A percentile compares a stretch with the other conserved stretches of the same genome.
Conservation (phyloP, 1,140 invertebrate species). For the Littorina saxatilis region DNA sequence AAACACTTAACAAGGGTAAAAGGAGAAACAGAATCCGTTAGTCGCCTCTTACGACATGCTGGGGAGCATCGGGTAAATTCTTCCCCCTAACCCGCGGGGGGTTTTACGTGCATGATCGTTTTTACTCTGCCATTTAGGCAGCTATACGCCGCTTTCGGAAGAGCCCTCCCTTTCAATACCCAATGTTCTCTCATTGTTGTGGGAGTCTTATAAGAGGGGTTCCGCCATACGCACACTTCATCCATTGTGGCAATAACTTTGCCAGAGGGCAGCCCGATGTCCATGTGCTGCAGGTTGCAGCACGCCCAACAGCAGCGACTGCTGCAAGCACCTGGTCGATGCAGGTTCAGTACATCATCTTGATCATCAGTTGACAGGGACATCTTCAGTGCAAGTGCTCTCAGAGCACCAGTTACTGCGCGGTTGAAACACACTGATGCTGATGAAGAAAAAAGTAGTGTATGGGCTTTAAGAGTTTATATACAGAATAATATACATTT, state of each 20-base stretch:
- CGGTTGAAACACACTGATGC: slow-evolving; percentile 28
- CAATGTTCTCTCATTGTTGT: too few species aligned
- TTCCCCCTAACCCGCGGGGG: too few species aligned
- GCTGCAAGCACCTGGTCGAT: slow-evolving; percentile 32
- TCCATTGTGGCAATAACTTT: not conserved
- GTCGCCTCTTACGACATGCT: too few species aligned
- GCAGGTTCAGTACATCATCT: slow-evolving; percentile 1
- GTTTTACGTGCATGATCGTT: too few species aligned
- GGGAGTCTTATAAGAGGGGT: too few species aligned
- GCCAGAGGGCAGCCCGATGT: slow-evolving; percentile 6
- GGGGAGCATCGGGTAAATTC: too few species aligned
- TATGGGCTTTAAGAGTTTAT: too few species aligned
- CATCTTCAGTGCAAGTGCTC: slow-evolving; percentile 15
- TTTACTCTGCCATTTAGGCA: too few species aligned
- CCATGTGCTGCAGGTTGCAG: slow-evolving; percentile 39
- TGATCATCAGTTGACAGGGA: slow-evolving; percentile 7
- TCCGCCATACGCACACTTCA: slow-evolving; percentile 40
- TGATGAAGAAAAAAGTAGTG: not conserved
- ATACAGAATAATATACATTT: not conserved
- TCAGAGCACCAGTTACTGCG: slow-evolving; percentile 4
- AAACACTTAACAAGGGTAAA: too few species aligned
- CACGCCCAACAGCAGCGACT: slow-evolving; percentile 35
- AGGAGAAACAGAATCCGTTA: too few species aligned
- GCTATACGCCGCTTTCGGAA: too few species aligned
- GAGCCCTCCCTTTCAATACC: too few species aligned